phyloP scores from a whole-genome alignment of 64 coral and sea anemone genomes.

The Montipora cactus region DNA sequence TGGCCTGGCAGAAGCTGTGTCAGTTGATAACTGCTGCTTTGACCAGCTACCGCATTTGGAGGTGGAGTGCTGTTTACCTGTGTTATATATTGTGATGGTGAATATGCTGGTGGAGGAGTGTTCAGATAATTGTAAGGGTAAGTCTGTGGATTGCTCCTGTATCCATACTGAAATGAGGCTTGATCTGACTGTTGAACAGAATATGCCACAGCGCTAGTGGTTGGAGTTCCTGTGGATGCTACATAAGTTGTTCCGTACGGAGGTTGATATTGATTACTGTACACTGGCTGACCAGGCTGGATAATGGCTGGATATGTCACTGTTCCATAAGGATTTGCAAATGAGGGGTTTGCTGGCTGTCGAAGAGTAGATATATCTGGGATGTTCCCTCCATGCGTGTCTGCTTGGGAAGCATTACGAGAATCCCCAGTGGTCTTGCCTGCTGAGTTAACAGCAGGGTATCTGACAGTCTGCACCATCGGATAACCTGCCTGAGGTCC shows the following conservation, averaged over 20 bases:
- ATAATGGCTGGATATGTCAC: slow-evolving; percentile 79
- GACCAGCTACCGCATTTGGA: slow-evolving; percentile 86
- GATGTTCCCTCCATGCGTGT: slow-evolving; percentile 71
- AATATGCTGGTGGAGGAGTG: slow-evolving; percentile 85
- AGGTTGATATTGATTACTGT: slow-evolving; percentile 80
- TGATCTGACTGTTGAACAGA: slow-evolving; percentile 84
- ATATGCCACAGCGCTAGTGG: slow-evolving; percentile 76
- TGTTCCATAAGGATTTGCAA: slow-evolving; percentile 77
- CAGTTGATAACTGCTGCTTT: slow-evolving; percentile 80
- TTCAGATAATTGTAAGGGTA: slow-evolving; percentile 87
- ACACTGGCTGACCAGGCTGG: slow-evolving; percentile 81
- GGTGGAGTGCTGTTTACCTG: slow-evolving; percentile 89
- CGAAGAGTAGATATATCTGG: slow-evolving; percentile 89
- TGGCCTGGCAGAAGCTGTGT: slow-evolving; percentile 80
- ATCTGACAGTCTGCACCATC: slow-evolving; percentile 92
- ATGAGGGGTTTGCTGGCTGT: slow-evolving; percentile 69
- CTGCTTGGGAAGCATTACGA: slow-evolving; percentile 25
- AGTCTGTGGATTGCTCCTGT: slow-evolving; percentile 77
- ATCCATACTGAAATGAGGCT: slow-evolving; percentile 86
- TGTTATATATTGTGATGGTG: slow-evolving; percentile 77
- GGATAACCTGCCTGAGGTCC: slow-evolving; percentile 73
- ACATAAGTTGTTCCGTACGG: slow-evolving; percentile 73
- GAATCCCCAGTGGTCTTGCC: slow-evolving; percentile 73
- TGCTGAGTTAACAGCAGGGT: slow-evolving; percentile 82
- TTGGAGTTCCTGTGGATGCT: slow-evolving; percentile 70